Evolutionary conservation across 1,140 invertebrate species (phyloP).

Genomic region (Octopus bimaculoides): DNA sequence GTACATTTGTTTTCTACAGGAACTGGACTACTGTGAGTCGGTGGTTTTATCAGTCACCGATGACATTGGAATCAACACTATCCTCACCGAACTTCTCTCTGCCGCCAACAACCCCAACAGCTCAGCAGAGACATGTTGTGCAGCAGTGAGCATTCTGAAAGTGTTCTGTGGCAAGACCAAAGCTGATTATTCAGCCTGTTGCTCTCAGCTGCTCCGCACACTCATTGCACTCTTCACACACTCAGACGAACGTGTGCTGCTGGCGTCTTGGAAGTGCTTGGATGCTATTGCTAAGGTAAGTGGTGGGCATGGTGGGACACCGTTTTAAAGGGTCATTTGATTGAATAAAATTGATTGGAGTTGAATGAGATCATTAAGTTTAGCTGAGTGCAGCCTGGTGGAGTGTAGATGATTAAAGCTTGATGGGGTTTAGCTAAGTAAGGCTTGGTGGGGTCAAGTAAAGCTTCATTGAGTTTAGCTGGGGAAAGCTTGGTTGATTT

Average conservation of each 20-base stretch:
- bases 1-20: constrained; percentile 54
- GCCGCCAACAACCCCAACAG: constrained; percentile 24
- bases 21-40: constrained; percentile 89
- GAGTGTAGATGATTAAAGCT: too few relatives aligned
- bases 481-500: too few relatives aligned
- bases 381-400: too few relatives aligned
- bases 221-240: constrained; percentile 84
- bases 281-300: constrained; percentile 81
- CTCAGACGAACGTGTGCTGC: constrained; percentile 75
- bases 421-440: too few relatives aligned
- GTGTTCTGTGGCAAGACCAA: constrained; percentile 86
- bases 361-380: too few relatives aligned
- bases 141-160: constrained; percentile 82
- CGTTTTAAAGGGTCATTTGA: too few relatives aligned
- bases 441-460: too few relatives aligned
- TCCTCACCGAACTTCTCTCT: constrained; percentile 85
- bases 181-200: constrained; percentile 77
- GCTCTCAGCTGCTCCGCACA: constrained; percentile 83
- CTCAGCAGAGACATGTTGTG: constrained; percentile 57
- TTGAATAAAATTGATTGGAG: too few relatives aligned
- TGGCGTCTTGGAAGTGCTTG: constrained; percentile 85
- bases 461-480: too few relatives aligned
- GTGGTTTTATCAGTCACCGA: constrained; percentile 89
- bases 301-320: too few relatives aligned
- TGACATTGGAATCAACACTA: constrained; percentile 74